phyloP scores from a whole-genome alignment of 2,113 vertebrate genomes.

The Megatriorchis doriae region DNA sequence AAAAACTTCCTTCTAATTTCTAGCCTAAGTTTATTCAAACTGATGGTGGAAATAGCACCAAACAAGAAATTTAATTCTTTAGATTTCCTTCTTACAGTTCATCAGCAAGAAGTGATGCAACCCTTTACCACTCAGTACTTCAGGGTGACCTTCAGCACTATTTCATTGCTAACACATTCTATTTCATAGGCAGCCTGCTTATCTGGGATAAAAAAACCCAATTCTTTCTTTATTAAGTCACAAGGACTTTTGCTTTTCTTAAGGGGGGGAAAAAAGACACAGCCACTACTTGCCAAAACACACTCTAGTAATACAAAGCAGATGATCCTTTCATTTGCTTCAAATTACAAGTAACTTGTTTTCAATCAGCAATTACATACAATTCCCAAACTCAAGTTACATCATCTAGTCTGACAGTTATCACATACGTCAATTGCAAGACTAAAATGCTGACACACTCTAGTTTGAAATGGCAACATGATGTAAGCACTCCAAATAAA shows the following conservation, averaged over 20 bases:
- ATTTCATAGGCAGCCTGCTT: conserved; percentile 3
- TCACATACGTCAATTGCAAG: neutral
- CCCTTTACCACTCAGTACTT: neutral
- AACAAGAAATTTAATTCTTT: neutral
- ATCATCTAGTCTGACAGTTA: conserved; percentile 16
- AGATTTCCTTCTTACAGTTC: neutral
- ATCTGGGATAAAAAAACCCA: neutral
- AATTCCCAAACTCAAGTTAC: conserved; percentile 15
- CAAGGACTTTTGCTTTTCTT: conserved; percentile 24
- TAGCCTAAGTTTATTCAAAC: neutral
- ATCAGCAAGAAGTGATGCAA: neutral
- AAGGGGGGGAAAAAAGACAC: neutral
- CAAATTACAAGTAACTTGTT: conserved; percentile 9
- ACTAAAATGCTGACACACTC: conserved; percentile 17
- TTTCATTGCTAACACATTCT: neutral
- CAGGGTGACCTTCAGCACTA: conserved; percentile 10
- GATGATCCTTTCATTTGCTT: conserved; percentile 6
- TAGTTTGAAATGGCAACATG: conserved; percentile 14
- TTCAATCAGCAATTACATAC: neutral
- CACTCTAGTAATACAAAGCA: conserved; percentile 3
- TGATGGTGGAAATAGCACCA: neutral
- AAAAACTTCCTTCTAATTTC: neutral
- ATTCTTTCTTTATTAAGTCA: conserved; percentile 2
- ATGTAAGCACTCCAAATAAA: neutral
- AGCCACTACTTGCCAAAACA: neutral